A percentile compares a stretch with the other conserved stretches of the same genome.
phyloP scores from a whole-genome alignment of 2,888 invertebrate species.

The Ormyrus rosae region DNA sequence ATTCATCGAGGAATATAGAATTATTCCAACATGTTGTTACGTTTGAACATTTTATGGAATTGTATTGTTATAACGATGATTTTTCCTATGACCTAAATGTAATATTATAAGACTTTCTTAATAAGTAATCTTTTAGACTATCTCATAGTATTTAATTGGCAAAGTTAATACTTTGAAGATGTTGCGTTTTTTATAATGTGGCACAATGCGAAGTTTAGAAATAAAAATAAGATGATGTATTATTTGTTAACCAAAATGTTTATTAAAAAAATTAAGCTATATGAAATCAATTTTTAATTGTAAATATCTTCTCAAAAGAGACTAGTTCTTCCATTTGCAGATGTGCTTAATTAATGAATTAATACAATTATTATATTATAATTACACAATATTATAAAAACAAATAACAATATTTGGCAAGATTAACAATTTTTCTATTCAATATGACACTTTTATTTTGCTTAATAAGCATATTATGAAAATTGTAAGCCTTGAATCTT shows the following conservation, averaged over 20 bases:
- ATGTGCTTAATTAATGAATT: constrained; percentile 18
- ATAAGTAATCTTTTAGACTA: constrained; percentile 47
- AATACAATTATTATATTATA: constrained; percentile 3
- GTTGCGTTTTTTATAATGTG: constrained; percentile 25
- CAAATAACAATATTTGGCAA: constrained; percentile 48
- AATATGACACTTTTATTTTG: constrained; percentile 19
- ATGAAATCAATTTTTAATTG: constrained; percentile 30
- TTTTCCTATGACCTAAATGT: constrained; percentile 63
- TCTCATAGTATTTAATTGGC: constrained; percentile 23
- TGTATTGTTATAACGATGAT: constrained; percentile 59
- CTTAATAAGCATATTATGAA: constrained; percentile 24
- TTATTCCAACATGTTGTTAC: constrained; percentile 50
- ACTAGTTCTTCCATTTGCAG: constrained; percentile 39
- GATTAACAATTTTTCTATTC: constrained; percentile 35
- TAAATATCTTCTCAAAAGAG: constrained; percentile 39
- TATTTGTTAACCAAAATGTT: constrained; percentile 36
- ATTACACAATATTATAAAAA: constrained; percentile 38
- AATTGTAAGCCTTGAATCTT: constrained; percentile 25
- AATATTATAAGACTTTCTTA: constrained; percentile 48
- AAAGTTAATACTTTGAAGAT: constrained; percentile 13
- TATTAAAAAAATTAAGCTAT: constrained; percentile 30
- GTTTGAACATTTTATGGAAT: constrained; percentile 56
- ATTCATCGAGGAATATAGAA: constrained; percentile 23
- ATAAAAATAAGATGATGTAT: constrained; percentile 5
- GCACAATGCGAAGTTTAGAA: constrained; percentile 13